These are phyloP conservation scores for Drosophila funebris DNA, from an alignment of 1,140 invertebrate genomes.

Conservation along the genomic window DNA sequence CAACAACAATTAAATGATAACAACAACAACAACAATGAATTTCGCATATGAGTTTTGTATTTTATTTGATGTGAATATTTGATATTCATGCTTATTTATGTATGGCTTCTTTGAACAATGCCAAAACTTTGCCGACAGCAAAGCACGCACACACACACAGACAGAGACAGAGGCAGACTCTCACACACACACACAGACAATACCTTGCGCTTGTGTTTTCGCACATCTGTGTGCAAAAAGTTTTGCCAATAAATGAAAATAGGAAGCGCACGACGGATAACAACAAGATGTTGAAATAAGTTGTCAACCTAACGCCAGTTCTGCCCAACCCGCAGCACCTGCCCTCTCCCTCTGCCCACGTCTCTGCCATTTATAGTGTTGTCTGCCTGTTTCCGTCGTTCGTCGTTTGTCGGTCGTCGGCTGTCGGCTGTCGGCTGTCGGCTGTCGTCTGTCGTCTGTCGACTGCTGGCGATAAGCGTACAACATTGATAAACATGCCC, in stretches of 20 bases:
- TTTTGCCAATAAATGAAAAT: conserved; percentile 80
- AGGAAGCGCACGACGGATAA: conserved; percentile 59
- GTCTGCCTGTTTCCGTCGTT: conserved; percentile 49
- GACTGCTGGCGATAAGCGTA: conserved; percentile 59
- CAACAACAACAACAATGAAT: background rate
- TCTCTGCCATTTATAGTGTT: background rate
- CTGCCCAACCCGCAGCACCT: too few relatives aligned
- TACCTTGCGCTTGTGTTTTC: conserved; percentile 47
- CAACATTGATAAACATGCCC: conserved; percentile 74
- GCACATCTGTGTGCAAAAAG: conserved; percentile 67
- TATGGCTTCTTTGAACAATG: conserved; percentile 43
- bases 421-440: conserved; percentile 29
- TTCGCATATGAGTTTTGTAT: background rate
- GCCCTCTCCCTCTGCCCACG: background rate
- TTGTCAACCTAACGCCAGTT: conserved; percentile 66
- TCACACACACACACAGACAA: background rate
- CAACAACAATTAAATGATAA: background rate
- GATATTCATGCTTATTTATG: conserved; percentile 37
- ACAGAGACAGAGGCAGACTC: background rate
- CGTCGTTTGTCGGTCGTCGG: too few relatives aligned
- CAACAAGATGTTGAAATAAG: conserved; percentile 76
- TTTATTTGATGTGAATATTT: conserved; percentile 7
- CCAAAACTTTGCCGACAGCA: conserved; percentile 64
- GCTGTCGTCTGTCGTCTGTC: conserved; percentile 41
- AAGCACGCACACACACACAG: conserved; percentile 34